phyloP scores from a whole-genome alignment of 92 coral and sea anemone species.

The Phymanthus crucifer region DNA sequence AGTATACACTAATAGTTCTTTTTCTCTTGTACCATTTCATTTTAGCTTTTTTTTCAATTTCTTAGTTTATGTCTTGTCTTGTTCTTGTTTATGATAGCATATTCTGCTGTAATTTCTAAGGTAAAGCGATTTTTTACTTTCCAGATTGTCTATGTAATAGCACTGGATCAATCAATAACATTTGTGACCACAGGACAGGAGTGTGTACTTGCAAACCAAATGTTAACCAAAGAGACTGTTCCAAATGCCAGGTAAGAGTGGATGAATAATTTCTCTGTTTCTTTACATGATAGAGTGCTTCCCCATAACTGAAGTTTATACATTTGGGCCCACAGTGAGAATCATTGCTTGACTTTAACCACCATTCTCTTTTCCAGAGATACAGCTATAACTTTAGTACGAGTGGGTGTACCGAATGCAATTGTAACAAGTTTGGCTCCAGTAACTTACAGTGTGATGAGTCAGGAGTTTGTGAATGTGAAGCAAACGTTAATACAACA shows the following conservation, averaged over 20 bases:
- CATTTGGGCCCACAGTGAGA: too few relatives aligned
- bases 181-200: slow-evolving; percentile 87
- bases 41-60: not conserved
- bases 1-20: too few relatives aligned
- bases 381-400: slow-evolving; percentile 82
- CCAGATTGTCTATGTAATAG: slow-evolving; percentile 82
- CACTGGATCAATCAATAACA: slow-evolving; percentile 72
- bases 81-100: too few relatives aligned
- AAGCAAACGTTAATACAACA: slow-evolving; percentile 72
- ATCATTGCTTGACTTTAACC: too few relatives aligned
- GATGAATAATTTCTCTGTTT: not conserved
- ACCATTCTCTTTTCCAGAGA: slow-evolving; percentile 28
- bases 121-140: not conserved
- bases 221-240: slow-evolving; percentile 74
- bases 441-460: slow-evolving; percentile 82
- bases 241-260: slow-evolving; percentile 77
- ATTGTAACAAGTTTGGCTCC: slow-evolving; percentile 85
- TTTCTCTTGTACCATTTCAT: too few relatives aligned
- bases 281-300: not conserved
- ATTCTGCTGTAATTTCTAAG: too few relatives aligned
- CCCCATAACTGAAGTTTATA: not conserved
- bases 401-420: slow-evolving; percentile 81
- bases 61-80: too few relatives aligned
- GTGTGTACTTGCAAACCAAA: slow-evolving; percentile 83
- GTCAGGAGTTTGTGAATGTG: slow-evolving; percentile 84